Evolutionary conservation across 2,797 vertebrate species (phyloP).

Genomic region (Loriculus beryllinus): DNA sequence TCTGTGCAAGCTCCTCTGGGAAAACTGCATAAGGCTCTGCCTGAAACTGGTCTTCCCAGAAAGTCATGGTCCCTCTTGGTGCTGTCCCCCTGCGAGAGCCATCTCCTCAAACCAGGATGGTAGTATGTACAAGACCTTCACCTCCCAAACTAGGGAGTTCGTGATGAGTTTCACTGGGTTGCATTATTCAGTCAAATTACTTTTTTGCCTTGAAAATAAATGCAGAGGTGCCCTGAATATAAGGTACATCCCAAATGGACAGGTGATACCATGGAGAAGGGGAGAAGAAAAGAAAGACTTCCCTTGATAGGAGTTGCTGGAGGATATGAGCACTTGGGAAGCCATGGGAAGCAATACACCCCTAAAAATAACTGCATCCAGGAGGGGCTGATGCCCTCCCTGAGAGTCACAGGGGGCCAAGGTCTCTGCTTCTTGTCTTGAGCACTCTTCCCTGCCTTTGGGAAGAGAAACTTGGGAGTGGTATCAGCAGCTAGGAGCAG

Average conservation of each 20-base stretch:
- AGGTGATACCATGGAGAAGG: neutral
- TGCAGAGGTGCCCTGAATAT: neutral
- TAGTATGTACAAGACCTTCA: neutral
- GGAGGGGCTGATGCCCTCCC: neutral
- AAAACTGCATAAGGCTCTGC: neutral
- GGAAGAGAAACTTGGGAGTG: neutral
- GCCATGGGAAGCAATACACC: neutral
- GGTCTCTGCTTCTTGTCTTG: neutral
- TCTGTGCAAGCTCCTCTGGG: neutral
- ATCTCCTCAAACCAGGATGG: neutral
- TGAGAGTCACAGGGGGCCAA: neutral
- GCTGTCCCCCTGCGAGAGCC: neutral
- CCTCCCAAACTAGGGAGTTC: neutral
- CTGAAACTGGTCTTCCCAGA: neutral
- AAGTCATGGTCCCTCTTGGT: neutral
- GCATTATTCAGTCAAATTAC: neutral
- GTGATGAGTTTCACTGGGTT: neutral
- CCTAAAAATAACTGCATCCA: neutral
- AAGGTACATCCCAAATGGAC: neutral
- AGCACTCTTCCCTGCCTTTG: neutral
- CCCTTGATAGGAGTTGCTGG: neutral
- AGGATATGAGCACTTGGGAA: neutral
- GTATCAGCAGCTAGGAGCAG: neutral
- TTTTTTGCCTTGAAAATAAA: neutral
- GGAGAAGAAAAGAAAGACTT: neutral